A percentile compares a stretch with the other conserved stretches of the same genome.
phyloP scores from a whole-genome alignment of 1,140 invertebrate species.

The Drosophila persimilis region DNA sequence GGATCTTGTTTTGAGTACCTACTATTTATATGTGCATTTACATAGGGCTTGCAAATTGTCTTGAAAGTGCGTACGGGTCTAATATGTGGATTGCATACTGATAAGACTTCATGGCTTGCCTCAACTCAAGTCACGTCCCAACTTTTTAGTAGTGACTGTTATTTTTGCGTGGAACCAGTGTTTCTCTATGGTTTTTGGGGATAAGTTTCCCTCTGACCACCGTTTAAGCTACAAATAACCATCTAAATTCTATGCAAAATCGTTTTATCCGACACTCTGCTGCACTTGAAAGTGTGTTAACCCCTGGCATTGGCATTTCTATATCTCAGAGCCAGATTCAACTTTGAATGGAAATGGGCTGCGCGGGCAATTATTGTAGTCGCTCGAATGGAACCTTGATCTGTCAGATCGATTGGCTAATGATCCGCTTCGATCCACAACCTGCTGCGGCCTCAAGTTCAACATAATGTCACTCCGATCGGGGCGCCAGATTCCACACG shows the following conservation, averaged over 20 bases:
- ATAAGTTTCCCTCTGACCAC: too few relatives aligned
- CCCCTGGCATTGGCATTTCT: conserved; percentile 18
- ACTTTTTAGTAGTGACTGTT: conserved; percentile 15
- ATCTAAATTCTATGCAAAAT: background rate
- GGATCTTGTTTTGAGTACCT: background rate
- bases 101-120: conserved; percentile 36
- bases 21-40: conserved; percentile 12
- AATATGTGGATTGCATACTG: conserved; percentile 66
- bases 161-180: conserved; percentile 9
- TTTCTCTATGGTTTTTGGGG: background rate
- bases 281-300: conserved; percentile 30
- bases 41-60: conserved; percentile 33
- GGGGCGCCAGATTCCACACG: conserved; percentile 29
- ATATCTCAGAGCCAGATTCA: background rate
- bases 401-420: conserved; percentile 65
- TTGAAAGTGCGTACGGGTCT: conserved; percentile 30
- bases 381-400: conserved; percentile 53
- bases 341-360: conserved; percentile 6
- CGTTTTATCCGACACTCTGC: background rate
- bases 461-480: conserved; percentile 43
- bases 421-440: conserved; percentile 43
- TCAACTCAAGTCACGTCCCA: conserved; percentile 59
- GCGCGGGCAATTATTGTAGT: conserved; percentile 29
- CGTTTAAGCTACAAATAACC: background rate
- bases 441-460: conserved; percentile 37